phyloP scores from a whole-genome alignment of 2,888 invertebrate genomes.

The Schrankia costaestrigalis region DNA sequence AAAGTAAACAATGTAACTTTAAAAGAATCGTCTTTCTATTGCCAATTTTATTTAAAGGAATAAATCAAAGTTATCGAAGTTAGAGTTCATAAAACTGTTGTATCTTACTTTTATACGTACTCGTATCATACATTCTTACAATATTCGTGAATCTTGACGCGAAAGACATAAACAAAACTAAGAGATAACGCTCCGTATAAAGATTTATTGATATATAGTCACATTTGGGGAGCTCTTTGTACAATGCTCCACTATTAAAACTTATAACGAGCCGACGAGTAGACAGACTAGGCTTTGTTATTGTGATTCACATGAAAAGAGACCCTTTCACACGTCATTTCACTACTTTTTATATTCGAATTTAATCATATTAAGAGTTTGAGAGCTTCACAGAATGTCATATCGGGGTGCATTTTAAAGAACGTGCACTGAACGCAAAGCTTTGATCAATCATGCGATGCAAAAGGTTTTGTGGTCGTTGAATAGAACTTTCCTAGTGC shows the following conservation, averaged over 20 bases:
- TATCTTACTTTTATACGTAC: too few species aligned
- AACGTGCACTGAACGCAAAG: conserved; percentile 53
- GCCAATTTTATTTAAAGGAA: too few species aligned
- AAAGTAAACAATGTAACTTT: too few species aligned
- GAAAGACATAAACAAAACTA: conserved; percentile 21
- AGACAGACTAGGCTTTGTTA: conserved; percentile 32
- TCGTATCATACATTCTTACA: too few species aligned
- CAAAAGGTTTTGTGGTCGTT: conserved; percentile 68
- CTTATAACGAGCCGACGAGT: conserved; percentile 67
- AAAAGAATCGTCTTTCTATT: too few species aligned
- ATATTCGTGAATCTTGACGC: too few species aligned
- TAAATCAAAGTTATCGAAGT: conserved; percentile 19
- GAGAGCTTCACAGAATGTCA: conserved; percentile 23
- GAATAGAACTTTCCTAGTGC: conserved; percentile 59
- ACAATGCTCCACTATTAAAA: conserved; percentile 63
- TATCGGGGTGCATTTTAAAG: conserved; percentile 57
- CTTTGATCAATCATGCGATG: conserved; percentile 77
- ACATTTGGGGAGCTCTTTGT: conserved; percentile 57
- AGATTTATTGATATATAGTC: conserved; percentile 37
- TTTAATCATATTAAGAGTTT: conserved; percentile 16
- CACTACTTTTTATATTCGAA: conserved; percentile 10
- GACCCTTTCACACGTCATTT: conserved; percentile 1
- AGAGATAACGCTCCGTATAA: conserved; percentile 29
- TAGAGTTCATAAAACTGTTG: conserved; percentile 25
- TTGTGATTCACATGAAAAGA: conserved; percentile 16